These are phyloP conservation scores for Lanistes nyassanus DNA, from an alignment of 1,140 invertebrate genomes.

Conservation along the genomic window DNA sequence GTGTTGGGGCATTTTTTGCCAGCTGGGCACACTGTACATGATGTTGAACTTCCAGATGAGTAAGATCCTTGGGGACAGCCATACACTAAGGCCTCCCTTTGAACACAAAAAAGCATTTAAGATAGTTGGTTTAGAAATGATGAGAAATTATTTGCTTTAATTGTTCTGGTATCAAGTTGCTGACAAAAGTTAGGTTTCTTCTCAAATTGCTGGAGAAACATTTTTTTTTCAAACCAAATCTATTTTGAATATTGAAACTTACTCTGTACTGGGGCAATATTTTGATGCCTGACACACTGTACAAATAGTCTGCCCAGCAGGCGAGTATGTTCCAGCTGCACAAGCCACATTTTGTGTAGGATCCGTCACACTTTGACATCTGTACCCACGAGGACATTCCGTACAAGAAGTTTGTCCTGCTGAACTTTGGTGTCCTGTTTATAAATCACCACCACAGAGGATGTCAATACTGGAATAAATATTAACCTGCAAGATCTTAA, in stretches of 20 bases:
- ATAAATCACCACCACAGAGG: too few species aligned
- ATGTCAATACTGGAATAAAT: too few species aligned
- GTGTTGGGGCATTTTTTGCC: conserved; percentile 49
- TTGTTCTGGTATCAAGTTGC: not conserved
- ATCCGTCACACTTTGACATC: conserved; percentile 46
- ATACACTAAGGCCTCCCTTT: conserved; percentile 32
- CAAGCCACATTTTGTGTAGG: conserved; percentile 43
- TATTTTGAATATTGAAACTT: not conserved
- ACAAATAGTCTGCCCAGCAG: conserved; percentile 37
- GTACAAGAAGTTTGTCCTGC: conserved; percentile 46
- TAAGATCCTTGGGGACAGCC: conserved; percentile 47
- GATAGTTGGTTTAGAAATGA: not conserved
- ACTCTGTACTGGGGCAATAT: conserved; percentile 48
- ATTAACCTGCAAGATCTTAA: too few species aligned
- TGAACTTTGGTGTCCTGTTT: conserved; percentile 36
- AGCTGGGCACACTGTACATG: conserved; percentile 49
- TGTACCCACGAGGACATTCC: conserved; percentile 51
- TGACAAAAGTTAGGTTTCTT: not conserved
- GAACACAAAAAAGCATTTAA: conserved; percentile 4
- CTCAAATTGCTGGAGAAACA: not conserved
- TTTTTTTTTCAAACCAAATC: not conserved
- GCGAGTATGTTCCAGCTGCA: conserved; percentile 44
- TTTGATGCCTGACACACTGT: conserved; percentile 44
- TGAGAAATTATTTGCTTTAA: not conserved
- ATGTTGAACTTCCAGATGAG: conserved; percentile 37